A percentile compares a stretch with the other conserved stretches of the same genome.
Evolutionary conservation across 2,888 invertebrate species (phyloP).

Genomic region (Caenorhabditis afra): DNA sequence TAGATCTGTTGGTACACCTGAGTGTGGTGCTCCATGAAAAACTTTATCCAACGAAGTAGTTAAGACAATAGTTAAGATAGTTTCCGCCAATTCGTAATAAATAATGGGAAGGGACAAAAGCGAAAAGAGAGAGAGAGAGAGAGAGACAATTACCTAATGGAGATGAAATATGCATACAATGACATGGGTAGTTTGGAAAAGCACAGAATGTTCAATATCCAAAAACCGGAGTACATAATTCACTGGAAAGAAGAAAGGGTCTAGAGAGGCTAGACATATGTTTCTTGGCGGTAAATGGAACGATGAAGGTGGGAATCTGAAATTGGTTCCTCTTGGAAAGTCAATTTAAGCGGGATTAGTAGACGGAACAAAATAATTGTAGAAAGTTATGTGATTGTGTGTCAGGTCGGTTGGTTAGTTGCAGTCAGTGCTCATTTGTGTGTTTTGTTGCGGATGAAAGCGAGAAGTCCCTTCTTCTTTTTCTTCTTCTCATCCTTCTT

Average conservation of each 20-base stretch:
- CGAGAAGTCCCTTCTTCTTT: conserved; percentile 65
- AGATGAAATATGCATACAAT: conserved; percentile 1
- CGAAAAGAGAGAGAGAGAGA: background rate
- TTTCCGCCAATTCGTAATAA: too few relatives aligned
- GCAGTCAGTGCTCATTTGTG: conserved; percentile 1
- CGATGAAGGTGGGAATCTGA: conserved; percentile 34
- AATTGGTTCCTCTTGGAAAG: background rate
- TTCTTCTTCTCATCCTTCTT: conserved; percentile 59
- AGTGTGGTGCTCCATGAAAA: conserved; percentile 89
- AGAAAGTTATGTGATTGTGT: background rate
- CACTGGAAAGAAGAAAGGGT: conserved; percentile 43
- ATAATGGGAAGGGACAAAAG: too few relatives aligned
- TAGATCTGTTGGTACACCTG: conserved; percentile 93
- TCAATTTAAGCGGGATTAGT: background rate
- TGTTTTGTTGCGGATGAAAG: conserved; percentile 62
- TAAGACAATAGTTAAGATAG: too few relatives aligned
- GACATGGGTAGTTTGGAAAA: conserved; percentile 41
- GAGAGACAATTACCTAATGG: too few relatives aligned
- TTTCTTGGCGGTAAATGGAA: conserved; percentile 46
- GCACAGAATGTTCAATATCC: conserved; percentile 37
- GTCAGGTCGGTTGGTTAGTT: background rate
- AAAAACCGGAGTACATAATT: conserved; percentile 46
- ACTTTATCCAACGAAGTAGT: too few relatives aligned
- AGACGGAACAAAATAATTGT: background rate
- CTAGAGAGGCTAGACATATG: conserved; percentile 46